Evolutionary conservation across 2,113 vertebrate genomes (phyloP).

Genomic region (Grantiella picta): DNA sequence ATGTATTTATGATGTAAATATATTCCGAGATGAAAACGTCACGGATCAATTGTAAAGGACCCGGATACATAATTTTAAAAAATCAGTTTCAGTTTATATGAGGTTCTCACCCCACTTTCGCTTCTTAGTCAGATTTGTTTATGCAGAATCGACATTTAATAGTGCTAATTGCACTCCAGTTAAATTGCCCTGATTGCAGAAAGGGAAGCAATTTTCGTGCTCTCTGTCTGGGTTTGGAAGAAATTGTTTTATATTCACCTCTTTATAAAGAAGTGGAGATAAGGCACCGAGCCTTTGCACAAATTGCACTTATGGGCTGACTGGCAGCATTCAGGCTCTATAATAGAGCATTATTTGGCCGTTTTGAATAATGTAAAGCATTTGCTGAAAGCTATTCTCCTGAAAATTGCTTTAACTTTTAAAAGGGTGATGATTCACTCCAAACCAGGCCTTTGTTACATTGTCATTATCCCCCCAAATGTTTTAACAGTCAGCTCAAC

Average conservation of each 20-base stretch:
- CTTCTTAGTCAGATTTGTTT: conserved; percentile 93
- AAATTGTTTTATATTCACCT: conserved; percentile 98
- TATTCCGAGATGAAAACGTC: conserved; percentile 79
- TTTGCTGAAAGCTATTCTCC: conserved; percentile 92
- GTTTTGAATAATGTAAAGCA: conserved; percentile 98
- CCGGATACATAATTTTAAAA: conserved; percentile 82
- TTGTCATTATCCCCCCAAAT: conserved; percentile 90
- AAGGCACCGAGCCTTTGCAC: conserved; percentile 90
- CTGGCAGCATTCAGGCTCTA: conserved; percentile 95
- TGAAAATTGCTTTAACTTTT: conserved; percentile 99
- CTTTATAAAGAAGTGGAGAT: conserved; percentile 93
- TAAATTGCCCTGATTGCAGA: conserved; percentile 99
- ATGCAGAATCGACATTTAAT: conserved; percentile 96
- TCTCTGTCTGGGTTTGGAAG: conserved; percentile 90
- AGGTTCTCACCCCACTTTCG: conserved; percentile 83
- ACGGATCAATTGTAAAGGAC: conserved; percentile 82
- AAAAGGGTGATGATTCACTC: conserved; percentile 93
- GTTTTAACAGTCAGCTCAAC: conserved; percentile 91
- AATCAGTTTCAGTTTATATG: conserved; percentile 82
- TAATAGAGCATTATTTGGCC: conserved; percentile 99
- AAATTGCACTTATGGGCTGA: conserved; percentile 96
- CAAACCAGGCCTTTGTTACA: conserved; percentile 91
- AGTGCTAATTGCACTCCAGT: conserved; percentile 94
- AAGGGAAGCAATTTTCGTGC: conserved; percentile 94
- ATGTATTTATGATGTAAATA: conserved; percentile 80